A percentile compares a stretch with the other conserved stretches of the same genome.
These are phyloP conservation scores for Tapera naevia DNA, from an alignment of 2,797 vertebrate genomes.

Conservation along the genomic window DNA sequence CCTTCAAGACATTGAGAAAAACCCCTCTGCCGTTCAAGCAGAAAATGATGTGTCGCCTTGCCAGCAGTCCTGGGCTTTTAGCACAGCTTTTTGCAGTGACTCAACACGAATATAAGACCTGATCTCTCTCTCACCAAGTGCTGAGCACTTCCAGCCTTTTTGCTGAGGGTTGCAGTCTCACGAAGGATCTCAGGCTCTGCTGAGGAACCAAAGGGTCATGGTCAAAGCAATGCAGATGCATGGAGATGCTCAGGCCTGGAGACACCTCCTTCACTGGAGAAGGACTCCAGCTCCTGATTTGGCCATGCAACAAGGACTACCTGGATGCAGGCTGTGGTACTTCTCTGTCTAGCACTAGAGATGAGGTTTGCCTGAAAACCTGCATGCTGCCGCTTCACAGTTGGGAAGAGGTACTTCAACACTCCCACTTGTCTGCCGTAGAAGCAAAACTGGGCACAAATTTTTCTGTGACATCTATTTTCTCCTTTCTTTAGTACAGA, in stretches of 20 bases:
- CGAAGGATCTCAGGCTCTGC: background rate
- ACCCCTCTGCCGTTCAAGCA: background rate
- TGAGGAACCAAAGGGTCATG: background rate
- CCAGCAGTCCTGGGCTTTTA: background rate
- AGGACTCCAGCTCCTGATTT: background rate
- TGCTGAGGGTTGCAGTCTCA: rapidly evolving
- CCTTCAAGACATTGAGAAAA: background rate
- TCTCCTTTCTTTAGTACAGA: background rate
- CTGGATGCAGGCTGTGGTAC: too few species aligned
- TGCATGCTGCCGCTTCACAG: rapidly evolving
- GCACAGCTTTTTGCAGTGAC: background rate
- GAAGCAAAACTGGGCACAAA: constrained; percentile 29
- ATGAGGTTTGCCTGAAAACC: background rate
- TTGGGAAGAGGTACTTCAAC: background rate
- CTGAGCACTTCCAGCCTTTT: background rate
- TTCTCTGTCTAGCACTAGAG: background rate
- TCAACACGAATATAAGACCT: background rate
- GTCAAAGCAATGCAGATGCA: rapidly evolving
- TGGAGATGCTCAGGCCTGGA: background rate
- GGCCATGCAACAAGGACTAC: background rate
- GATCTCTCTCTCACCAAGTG: rapidly evolving
- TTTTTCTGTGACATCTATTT: constrained; percentile 14
- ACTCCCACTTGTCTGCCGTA: constrained; percentile 17
- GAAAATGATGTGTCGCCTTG: background rate
- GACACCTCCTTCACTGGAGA: rapidly evolving